Percentiles rank a stretch among this genome's conserved stretches.
Conservation (phyloP, 2,113 vertebrate genomes). For the Sapajus apella region DNA sequence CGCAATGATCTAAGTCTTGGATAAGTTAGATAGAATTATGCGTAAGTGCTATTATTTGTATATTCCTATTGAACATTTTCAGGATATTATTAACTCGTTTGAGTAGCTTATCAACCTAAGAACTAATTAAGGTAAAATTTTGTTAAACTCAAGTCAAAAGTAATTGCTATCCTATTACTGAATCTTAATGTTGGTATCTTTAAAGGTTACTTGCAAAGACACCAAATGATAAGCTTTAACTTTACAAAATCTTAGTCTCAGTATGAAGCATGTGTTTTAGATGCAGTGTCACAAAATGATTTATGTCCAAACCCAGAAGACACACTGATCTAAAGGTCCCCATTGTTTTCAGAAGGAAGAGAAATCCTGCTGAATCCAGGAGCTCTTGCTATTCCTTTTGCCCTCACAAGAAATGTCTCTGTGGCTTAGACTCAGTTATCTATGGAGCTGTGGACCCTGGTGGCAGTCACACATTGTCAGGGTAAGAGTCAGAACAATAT, state of each 20-base stretch:
- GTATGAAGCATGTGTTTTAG: background rate
- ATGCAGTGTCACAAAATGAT: background rate
- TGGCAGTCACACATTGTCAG: background rate
- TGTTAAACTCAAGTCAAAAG: background rate
- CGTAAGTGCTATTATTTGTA: background rate
- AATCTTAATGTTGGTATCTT: background rate
- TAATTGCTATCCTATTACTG: background rate
- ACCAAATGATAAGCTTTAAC: background rate
- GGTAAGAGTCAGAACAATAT: background rate
- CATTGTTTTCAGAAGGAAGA: background rate
- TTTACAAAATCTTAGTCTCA: background rate
- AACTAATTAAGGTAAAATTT: background rate
- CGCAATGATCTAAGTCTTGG: background rate
- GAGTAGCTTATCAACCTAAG: background rate
- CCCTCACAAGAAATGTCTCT: background rate
- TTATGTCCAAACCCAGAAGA: background rate
- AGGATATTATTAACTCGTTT: background rate
- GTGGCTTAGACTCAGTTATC: background rate
- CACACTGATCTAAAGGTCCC: background rate
- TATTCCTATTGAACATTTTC: background rate
- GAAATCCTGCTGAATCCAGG: background rate
- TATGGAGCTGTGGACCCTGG: accelerated
- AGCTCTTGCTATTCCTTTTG: background rate
- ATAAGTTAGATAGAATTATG: background rate
- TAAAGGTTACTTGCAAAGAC: background rate